These are phyloP conservation scores for Pararge aegeria DNA, from an alignment of 1,140 invertebrate species.

Conservation along the genomic window DNA sequence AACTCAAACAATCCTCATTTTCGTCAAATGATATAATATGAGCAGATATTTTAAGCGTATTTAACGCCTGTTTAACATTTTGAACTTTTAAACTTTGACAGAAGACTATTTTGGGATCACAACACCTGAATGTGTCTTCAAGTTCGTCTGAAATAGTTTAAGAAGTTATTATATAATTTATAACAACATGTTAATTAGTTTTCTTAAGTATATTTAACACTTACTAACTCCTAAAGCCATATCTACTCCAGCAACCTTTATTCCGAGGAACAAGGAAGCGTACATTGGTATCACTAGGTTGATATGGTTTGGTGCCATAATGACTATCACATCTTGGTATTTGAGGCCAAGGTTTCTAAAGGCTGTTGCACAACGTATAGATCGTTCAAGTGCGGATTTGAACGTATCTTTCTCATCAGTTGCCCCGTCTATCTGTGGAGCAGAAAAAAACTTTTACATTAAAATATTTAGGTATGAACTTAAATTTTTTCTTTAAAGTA, in stretches of 20 bases:
- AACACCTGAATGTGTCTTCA: not conserved
- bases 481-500: too few relatives aligned
- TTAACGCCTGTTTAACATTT: slow-evolving; percentile 21
- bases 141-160: not conserved
- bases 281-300: slow-evolving; percentile 55
- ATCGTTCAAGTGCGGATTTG: slow-evolving; percentile 40
- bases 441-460: too few relatives aligned
- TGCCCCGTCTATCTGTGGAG: slow-evolving; percentile 68
- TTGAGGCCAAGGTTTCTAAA: slow-evolving; percentile 46
- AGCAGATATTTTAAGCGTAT: slow-evolving; percentile 17
- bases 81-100: not conserved
- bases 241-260: slow-evolving; percentile 23
- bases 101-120: not conserved
- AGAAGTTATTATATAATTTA: too few relatives aligned
- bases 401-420: slow-evolving; percentile 61
- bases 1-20: slow-evolving; percentile 14
- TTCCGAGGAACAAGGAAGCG: slow-evolving; percentile 36
- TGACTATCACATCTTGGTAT: slow-evolving; percentile 49
- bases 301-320: slow-evolving; percentile 58
- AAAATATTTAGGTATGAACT: too few relatives aligned
- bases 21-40: slow-evolving; percentile 37
- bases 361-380: slow-evolving; percentile 46
- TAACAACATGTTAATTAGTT: too few relatives aligned
- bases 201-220: slow-evolving; percentile 8
- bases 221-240: slow-evolving; percentile 26